A percentile compares a stretch with the other conserved stretches of the same genome.
phyloP scores from a whole-genome alignment of 1,140 invertebrate genomes.

The Drosophila setifemur region DNA sequence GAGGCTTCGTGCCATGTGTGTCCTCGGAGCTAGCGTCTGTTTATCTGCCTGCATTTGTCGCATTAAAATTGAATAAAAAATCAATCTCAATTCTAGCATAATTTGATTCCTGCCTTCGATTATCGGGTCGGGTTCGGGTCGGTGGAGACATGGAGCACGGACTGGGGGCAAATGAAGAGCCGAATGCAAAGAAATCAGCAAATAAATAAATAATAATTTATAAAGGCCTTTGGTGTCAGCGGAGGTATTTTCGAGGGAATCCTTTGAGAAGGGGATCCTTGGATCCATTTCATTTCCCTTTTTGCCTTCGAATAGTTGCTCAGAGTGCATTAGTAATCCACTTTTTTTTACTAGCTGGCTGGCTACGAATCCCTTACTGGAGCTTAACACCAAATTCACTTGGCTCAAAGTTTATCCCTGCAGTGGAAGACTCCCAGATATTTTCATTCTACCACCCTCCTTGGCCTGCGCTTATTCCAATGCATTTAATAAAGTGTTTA shows the following conservation, averaged over 20 bases:
- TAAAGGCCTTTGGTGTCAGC: slow-evolving; percentile 36
- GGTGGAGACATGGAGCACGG: not conserved
- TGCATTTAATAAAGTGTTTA: slow-evolving; percentile 81
- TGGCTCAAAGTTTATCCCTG: slow-evolving; percentile 42
- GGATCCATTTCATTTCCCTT: not conserved
- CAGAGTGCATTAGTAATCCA: slow-evolving; percentile 30
- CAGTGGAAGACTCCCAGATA: slow-evolving; percentile 5
- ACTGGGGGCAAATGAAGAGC: slow-evolving; percentile 3
- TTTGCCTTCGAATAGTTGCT: too few species aligned
- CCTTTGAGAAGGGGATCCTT: too few species aligned
- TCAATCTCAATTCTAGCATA: slow-evolving; percentile 82
- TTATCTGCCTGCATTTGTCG: slow-evolving; percentile 80
- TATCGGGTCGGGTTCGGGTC: slow-evolving; percentile 52
- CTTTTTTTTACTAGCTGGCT: too few species aligned
- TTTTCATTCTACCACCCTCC: not conserved
- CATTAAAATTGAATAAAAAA: slow-evolving; percentile 82
- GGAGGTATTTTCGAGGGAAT: not conserved
- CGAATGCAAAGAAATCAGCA: slow-evolving; percentile 26
- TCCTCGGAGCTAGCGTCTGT: slow-evolving; percentile 52
- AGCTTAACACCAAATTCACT: slow-evolving; percentile 77
- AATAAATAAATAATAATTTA: slow-evolving; percentile 55
- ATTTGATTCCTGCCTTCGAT: slow-evolving; percentile 79
- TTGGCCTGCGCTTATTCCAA: slow-evolving; percentile 62
- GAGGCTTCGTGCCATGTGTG: slow-evolving; percentile 51
- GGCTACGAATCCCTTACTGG: slow-evolving; percentile 25